Percentiles rank a stretch among this genome's conserved stretches.
Conservation (phyloP, 2,888 invertebrate genomes). For the Plebejus argus region DNA sequence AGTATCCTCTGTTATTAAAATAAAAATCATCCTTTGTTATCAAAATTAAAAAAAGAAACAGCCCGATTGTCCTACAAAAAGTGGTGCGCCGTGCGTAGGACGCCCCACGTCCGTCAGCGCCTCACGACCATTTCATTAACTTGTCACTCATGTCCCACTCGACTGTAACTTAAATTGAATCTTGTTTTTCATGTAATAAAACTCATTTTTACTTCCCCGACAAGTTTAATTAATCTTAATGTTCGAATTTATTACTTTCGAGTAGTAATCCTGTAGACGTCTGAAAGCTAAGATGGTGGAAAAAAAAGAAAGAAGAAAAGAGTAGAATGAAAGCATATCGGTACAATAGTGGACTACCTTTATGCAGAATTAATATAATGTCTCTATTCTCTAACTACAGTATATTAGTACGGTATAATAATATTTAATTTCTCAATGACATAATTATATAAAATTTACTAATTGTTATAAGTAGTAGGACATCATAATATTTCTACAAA, state of each 20-base stretch:
- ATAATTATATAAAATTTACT: too few relatives aligned
- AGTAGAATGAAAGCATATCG: background rate
- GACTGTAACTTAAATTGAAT: slow-evolving; percentile 29
- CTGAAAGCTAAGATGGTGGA: background rate
- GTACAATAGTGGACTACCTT: background rate
- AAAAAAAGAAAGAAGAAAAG: background rate
- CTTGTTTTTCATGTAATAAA: slow-evolving; percentile 19
- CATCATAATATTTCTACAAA: too few relatives aligned
- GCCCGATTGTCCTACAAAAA: slow-evolving; percentile 1
- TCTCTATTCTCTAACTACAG: too few relatives aligned
- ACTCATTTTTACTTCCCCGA: background rate
- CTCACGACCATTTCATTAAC: slow-evolving; percentile 28
- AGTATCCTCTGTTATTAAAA: too few relatives aligned
- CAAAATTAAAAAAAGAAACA: too few relatives aligned
- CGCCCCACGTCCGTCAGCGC: background rate
- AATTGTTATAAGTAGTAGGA: too few relatives aligned
- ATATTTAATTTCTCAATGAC: too few relatives aligned
- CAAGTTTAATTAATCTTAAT: background rate
- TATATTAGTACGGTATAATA: too few relatives aligned
- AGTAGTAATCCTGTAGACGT: background rate
- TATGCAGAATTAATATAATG: too few relatives aligned
- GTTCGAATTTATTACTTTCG: background rate
- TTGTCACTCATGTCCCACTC: slow-evolving; percentile 17
- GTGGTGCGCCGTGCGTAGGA: background rate
- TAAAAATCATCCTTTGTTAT: too few relatives aligned